A percentile compares a stretch with the other conserved stretches of the same genome.
Evolutionary conservation across 2,888 invertebrate genomes (phyloP).

Genomic region (Anodontia alba): DNA sequence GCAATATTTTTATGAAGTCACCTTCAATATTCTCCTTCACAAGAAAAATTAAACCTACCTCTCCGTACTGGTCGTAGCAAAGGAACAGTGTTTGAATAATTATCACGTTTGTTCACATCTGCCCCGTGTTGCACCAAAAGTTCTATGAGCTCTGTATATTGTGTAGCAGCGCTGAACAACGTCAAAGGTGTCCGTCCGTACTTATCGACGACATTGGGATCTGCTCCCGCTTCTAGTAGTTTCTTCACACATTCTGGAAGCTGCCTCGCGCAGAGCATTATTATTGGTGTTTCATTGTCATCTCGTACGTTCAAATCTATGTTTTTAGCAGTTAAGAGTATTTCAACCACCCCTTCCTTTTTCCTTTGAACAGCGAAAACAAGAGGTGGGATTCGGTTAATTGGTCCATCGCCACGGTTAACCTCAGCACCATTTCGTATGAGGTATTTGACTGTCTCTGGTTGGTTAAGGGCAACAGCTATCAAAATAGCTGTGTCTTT

Average conservation of each 20-base stretch:
- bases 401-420: constrained; percentile 43
- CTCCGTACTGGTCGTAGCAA: not conserved
- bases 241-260: constrained; percentile 40
- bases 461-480: constrained; percentile 41
- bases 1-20: no score
- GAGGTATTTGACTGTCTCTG: constrained; percentile 48
- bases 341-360: constrained; percentile 49
- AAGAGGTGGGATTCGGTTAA: constrained; percentile 49
- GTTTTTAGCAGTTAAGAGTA: constrained; percentile 36
- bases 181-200: constrained; percentile 61
- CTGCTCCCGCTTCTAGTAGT: constrained; percentile 68
- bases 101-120: constrained; percentile 58
- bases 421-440: constrained; percentile 58
- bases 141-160: constrained; percentile 51
- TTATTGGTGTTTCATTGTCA: constrained; percentile 44
- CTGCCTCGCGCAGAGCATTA: constrained; percentile 20
- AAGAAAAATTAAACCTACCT: not conserved
- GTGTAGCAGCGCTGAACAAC: constrained; percentile 51
- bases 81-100: not conserved
- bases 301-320: constrained; percentile 50
- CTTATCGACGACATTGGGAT: constrained; percentile 55
- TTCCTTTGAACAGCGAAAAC: constrained; percentile 59
- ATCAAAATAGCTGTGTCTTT: constrained; percentile 62
- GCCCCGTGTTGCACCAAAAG: constrained; percentile 61
- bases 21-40: no score